phyloP scores from a whole-genome alignment of 2,113 vertebrate species.

The Grantiella picta region DNA sequence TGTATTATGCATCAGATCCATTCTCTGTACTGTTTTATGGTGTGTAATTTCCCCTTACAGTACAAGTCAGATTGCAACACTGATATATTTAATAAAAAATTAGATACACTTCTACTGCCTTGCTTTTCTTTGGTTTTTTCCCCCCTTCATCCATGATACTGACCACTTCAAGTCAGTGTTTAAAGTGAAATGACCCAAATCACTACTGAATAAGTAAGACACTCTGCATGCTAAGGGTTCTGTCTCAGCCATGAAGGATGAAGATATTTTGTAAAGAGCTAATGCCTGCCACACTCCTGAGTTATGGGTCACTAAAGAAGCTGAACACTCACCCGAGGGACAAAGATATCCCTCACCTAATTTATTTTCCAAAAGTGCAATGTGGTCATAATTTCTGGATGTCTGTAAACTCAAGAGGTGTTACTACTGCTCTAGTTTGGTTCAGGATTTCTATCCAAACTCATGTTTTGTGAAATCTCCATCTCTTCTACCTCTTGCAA shows the following conservation, averaged over 20 bases:
- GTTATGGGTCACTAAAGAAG: slow-evolving; percentile 67
- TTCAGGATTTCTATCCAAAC: slow-evolving; percentile 41
- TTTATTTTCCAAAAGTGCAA: slow-evolving; percentile 69
- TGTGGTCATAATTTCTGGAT: slow-evolving; percentile 64
- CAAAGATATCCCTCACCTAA: slow-evolving; percentile 61
- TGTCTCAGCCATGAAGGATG: slow-evolving; percentile 56
- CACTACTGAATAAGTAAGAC: slow-evolving; percentile 45
- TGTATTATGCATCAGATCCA: slow-evolving; percentile 56
- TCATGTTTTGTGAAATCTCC: neutral
- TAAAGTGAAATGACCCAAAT: slow-evolving; percentile 64
- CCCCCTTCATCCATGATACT: neutral
- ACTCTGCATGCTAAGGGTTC: neutral
- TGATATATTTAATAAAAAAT: slow-evolving; percentile 60
- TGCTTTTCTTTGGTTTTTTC: neutral
- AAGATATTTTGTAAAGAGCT: slow-evolving; percentile 44
- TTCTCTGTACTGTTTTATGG: slow-evolving; percentile 45
- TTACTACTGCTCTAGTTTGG: neutral
- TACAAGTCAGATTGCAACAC: slow-evolving; percentile 47
- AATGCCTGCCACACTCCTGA: slow-evolving; percentile 37
- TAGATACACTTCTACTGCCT: slow-evolving; percentile 38
- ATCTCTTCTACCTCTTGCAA: neutral
- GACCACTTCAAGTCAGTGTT: slow-evolving; percentile 47
- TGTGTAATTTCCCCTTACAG: slow-evolving; percentile 46
- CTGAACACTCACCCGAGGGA: slow-evolving; percentile 65
- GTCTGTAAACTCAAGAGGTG: slow-evolving; percentile 69